Base-by-base conservation (phyloP, 2,797 vertebrate genomes). In the Chelonia mydas region DNA sequence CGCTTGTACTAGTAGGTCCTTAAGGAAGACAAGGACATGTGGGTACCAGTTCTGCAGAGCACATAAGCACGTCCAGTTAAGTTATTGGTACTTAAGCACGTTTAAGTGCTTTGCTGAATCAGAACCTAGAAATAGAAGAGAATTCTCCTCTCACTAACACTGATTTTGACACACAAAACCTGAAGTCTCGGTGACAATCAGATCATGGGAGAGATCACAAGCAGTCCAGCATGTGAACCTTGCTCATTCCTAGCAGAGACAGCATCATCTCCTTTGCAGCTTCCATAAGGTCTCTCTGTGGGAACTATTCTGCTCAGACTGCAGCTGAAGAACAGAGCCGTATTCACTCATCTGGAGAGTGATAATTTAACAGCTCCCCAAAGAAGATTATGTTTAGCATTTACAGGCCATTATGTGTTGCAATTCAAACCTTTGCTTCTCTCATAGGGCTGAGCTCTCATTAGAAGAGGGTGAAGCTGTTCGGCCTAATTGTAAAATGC, bases 401-500 rank as follows among this genome's bases (percentile, higher is more conserved):
- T 95, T 54, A 41, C 95, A 93, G 90, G 68, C n/a, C 79, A 47
- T 54, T 33, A 27, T 89, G 54, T 10, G 92, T 78, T 85, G 72
- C 84, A 90, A 37, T 90, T 53, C 68, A 49, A 81, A 17, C 59
- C 85, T 49, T 81, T 50, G 49, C 13, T 12, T 72, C 47, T 65
- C 74, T 92, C 57, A 88, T 27, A 4, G 11, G 85, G 47, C 57
- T 85, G 51, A 92, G 88, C 74, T 53, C 89, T 96, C 31, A 1
- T 87, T 83, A 94, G 23, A 16, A 77, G 49, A 78, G 31, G 77
- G 79, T n/a, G 74, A 28, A 1, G 31, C 81, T 72, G 2, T 57
- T 89, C 91, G 94, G 54, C 90, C 92, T 90, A 82, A 55, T 86
- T 96, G 93, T 83, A 51, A 95, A 92, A 50, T 13, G 57, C 49